phyloP scores from a whole-genome alignment of 2,113 vertebrate genomes.

The Antennarius striatus region DNA sequence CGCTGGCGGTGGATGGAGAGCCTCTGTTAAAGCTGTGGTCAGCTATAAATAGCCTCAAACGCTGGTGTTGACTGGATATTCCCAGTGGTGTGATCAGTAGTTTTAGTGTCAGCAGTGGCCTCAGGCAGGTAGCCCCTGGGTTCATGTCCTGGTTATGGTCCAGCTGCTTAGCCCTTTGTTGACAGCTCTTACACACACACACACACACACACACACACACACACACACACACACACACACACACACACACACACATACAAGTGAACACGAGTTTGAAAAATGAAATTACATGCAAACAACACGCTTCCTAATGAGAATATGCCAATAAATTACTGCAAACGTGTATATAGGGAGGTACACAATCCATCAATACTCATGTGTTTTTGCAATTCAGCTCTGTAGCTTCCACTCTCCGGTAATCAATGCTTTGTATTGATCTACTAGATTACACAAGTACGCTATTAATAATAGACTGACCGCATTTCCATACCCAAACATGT shows the following conservation, averaged over 20 bases:
- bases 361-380: not conserved
- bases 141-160: conserved; percentile 47
- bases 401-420: conserved; percentile 7
- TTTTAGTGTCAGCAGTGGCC: conserved; percentile 43
- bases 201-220: not conserved
- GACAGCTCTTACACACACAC: conserved; percentile 23
- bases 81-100: conserved; percentile 49
- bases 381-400: conserved; percentile 16
- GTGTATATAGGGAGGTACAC: not conserved
- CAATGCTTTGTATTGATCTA: conserved; percentile 31
- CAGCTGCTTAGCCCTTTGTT: conserved; percentile 29
- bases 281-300: not conserved
- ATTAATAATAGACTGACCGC: conserved; percentile 3
- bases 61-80: conserved; percentile 37
- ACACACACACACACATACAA: not conserved
- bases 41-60: conserved; percentile 50
- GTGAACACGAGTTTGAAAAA: not conserved
- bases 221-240: conserved; percentile 1
- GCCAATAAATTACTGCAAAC: not conserved
- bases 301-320: not conserved
- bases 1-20: conserved; percentile 13
- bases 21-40: conserved; percentile 14
- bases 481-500: not conserved
- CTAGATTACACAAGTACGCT: not conserved
- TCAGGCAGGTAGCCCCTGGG: conserved; percentile 49